Base-by-base conservation (phyloP, 1,140 invertebrate species). In the Dryas iulia region DNA sequence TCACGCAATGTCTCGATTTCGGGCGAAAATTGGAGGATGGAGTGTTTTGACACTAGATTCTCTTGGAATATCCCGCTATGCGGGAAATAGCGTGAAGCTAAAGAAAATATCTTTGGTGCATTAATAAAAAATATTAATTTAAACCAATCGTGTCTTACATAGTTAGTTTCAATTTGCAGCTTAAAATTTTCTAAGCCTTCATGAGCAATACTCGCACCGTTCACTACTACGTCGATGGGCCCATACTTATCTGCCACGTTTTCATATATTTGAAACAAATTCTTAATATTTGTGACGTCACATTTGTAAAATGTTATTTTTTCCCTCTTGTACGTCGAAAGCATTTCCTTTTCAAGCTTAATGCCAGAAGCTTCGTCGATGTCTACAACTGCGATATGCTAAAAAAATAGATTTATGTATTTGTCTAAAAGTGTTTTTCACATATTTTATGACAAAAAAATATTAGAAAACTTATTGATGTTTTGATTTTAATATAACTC, bases 191-290 rank as follows among this genome's bases (percentile, higher is more conserved):
- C 23, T 11, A 12, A 47, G 7, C 63, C 67, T n/a, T 89, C 84
- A 33, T 84, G 73, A 24, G 80, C 58, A 12, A 87, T 77, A 12
- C 93, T 94, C n/a, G 94, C 95, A 80, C 94, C 95, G 79, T 95
- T 95, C 28, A 96, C 84, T 25, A 95, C 92, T 4, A 95, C 89
- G 76, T 95, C 93, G 4, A 95, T 81, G 0, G 92, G 90, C 0
- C 94, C 94, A 35, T 94, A 83, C 4, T 93, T 83, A 1, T 77
- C 66, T 10, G 92, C 81, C 1, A 94, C 88, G 76, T 82, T 88
- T 35, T 93, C 79, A 78, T 95, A 96, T 61, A 94, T 92, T 6
- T 78, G 76, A 23, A 92, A 76, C 8, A 96, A 92, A 1, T 95
- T 92, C 0, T 91, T 83, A 56, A 94, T 92, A 14, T 94, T 92